Evolutionary conservation across 2,113 vertebrate genomes (phyloP).

Genomic region (Halichoeres trimaculatus): DNA sequence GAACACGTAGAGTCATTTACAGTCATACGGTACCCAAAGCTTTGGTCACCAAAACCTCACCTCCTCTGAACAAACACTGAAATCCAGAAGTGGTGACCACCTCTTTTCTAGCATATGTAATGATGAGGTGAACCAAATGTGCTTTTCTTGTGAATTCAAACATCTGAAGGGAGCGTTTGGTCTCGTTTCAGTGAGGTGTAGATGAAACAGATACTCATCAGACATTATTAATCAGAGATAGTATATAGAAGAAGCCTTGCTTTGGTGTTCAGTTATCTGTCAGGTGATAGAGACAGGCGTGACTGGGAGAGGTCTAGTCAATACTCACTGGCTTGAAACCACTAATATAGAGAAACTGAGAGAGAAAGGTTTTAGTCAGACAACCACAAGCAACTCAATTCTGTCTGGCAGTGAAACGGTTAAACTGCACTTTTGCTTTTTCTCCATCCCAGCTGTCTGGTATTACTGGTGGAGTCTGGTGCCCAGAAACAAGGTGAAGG

Average conservation of each 20-base stretch:
- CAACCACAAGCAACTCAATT: slow-evolving; percentile 81
- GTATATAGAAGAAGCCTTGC: slow-evolving; percentile 2
- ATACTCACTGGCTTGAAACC: slow-evolving; percentile 60
- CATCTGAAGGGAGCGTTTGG: slow-evolving; percentile 7
- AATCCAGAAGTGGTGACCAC: slow-evolving; percentile 17
- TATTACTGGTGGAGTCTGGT: slow-evolving; percentile 55
- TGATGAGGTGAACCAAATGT: neutral
- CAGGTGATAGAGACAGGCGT: slow-evolving; percentile 70
- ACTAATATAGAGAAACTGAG: slow-evolving; percentile 70
- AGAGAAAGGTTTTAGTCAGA: slow-evolving; percentile 76
- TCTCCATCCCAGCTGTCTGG: slow-evolving; percentile 67
- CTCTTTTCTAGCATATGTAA: neutral
- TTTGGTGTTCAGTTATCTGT: slow-evolving; percentile 24
- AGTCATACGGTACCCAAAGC: slow-evolving; percentile 34
- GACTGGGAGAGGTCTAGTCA: slow-evolving; percentile 65
- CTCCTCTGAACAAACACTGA: slow-evolving; percentile 19
- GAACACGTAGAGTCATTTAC: slow-evolving; percentile 65
- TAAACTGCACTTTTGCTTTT: slow-evolving; percentile 81
- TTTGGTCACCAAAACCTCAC: slow-evolving; percentile 25
- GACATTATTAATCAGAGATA: neutral
- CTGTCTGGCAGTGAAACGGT: slow-evolving; percentile 82
- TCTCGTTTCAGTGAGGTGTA: slow-evolving; percentile 17
- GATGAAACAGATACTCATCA: neutral
- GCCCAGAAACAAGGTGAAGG: slow-evolving; percentile 69
- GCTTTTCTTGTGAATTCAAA: neutral